A percentile compares a stretch with the other conserved stretches of the same genome.
Conservation (phyloP, 2,113 vertebrate genomes). For the Lethenteron reissneri region DNA sequence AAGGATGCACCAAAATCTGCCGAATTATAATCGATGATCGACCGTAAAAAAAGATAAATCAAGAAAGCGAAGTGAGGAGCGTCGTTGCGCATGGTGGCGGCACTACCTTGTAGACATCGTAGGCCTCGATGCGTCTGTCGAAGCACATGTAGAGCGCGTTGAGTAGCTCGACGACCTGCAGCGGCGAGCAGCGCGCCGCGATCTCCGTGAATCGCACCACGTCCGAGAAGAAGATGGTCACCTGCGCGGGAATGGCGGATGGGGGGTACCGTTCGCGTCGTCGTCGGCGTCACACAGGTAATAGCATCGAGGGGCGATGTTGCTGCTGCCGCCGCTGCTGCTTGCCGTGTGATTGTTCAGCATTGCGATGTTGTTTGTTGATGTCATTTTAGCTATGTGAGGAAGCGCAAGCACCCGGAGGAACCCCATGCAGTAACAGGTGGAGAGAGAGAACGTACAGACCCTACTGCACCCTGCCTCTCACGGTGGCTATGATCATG, state of each 20-base stretch:
- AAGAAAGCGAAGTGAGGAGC: background rate
- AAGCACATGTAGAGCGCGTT: conserved; percentile 59
- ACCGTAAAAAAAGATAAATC: background rate
- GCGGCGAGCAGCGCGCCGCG: conserved; percentile 48
- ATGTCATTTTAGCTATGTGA: too few species aligned
- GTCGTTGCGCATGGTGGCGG: background rate
- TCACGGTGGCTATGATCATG: too few species aligned
- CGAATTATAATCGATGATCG: background rate
- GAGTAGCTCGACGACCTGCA: conserved; percentile 63
- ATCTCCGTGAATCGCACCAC: conserved; percentile 57
- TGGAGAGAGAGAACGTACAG: too few species aligned
- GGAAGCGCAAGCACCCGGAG: too few species aligned
- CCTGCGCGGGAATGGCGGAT: conserved; percentile 18
- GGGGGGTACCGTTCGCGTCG: too few species aligned
- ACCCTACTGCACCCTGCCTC: too few species aligned
- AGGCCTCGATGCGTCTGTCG: conserved; percentile 54
- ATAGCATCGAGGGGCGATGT: too few species aligned
- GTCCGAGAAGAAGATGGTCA: conserved; percentile 68
- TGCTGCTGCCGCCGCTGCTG: too few species aligned
- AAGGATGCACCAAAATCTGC: background rate
- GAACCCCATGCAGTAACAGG: too few species aligned
- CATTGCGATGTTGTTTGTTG: too few species aligned
- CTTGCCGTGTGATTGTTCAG: too few species aligned
- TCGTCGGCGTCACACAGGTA: too few species aligned
- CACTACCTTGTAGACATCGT: conserved; percentile 55